Evolutionary conservation across 2,888 invertebrate genomes (phyloP), one percentile per base, ranked within the genome.

Genomic region (Seira sanloemensis): DNA sequence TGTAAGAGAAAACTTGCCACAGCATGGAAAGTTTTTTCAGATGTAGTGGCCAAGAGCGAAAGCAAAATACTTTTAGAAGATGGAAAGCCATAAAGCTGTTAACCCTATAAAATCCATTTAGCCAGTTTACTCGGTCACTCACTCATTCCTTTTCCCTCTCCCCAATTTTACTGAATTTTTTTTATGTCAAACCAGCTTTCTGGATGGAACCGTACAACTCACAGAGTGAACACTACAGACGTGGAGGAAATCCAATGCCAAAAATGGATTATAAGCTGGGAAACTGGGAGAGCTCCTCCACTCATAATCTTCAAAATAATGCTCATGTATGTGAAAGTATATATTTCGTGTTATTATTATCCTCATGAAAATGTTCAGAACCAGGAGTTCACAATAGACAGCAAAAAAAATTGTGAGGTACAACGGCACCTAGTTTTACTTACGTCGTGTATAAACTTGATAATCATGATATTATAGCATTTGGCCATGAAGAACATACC

Each of bases 71-170:
- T 37, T 37, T 37, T 58, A 62, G 50, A 67, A 71, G 46, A 79
- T 74, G 58, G 73, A 80, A 81, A 81, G 75, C 81, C 75, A 75
- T 81, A 81, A 75, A 81, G 71, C 81, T 75, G 81, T 81, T 80
- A 81, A 81, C 81, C 75, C 69, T 81, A 75, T 75, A 75, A 75
- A 81, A 81, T 75, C 81, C 81, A 75, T 81, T 81, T 81, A 81
- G 81, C 71, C 58, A 69, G 81, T 81, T 75, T 69, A 81, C 75
- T 81, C 75, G 81, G 81, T 81, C 75, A 81, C 75, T 81, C 81
- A 75, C 75, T 81, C 69, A n/a, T n/a, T n/a, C 71, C 65, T 50
- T 23, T 66, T 21, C 23, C 4, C 26, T 54, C 26, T n/a, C n/a
- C 21, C 19, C 18, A 27, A 16, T 66, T 5, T 25, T 26, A 16